Evolutionary conservation across 2,797 vertebrate genomes (phyloP), one percentile per base, ranked within the genome.

Genomic region (Cygnus olor): DNA sequence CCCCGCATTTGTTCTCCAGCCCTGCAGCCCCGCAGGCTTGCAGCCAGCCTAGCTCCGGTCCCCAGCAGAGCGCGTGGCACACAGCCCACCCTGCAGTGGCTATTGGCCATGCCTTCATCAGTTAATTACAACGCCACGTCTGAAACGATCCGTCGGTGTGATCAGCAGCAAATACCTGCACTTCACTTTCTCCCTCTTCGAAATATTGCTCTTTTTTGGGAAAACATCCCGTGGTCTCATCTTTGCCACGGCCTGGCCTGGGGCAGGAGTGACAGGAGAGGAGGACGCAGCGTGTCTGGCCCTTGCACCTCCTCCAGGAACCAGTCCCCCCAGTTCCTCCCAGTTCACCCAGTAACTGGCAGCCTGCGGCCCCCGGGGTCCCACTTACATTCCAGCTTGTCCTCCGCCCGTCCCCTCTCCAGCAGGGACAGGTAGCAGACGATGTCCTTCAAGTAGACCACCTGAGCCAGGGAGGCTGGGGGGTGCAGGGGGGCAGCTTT

Each of bases 301-400:
- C 45, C 53, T 9, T 36, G 25, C 11, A 13, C 1, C 0, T 27
- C 22, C 82, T 32, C 54, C 19, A 28, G 32, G 49, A 22, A 22
- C 49, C 49, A 28, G 34, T 53, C 47, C 32, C 10, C 56, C 14
- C 44, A 24, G 28, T n/a, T n/a, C n/a, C 10, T 22, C 45, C 61
- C 49, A 49, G 22, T 60, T 40, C 51, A 38, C 61, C 56, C 30
- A 58, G 44, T 57, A 68, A 18, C 19, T 4, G 2, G 34, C 25
- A 61, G 38, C 28, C 60, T 1, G 0, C 9, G 40, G 16, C 9
- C 14, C 14, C 18, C 49, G 4, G 30, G 13, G 27, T 42, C 47
- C 69, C 87, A 98, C 99, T 99, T 97, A 99, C 99, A 99, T 96
- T 99, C 99, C 88, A 99, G 98, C 96, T 99, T 99, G 97, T 99